These are phyloP conservation scores for Globodera ellingtonae DNA, from an alignment of 1,140 invertebrate genomes.

Conservation along the genomic window DNA sequence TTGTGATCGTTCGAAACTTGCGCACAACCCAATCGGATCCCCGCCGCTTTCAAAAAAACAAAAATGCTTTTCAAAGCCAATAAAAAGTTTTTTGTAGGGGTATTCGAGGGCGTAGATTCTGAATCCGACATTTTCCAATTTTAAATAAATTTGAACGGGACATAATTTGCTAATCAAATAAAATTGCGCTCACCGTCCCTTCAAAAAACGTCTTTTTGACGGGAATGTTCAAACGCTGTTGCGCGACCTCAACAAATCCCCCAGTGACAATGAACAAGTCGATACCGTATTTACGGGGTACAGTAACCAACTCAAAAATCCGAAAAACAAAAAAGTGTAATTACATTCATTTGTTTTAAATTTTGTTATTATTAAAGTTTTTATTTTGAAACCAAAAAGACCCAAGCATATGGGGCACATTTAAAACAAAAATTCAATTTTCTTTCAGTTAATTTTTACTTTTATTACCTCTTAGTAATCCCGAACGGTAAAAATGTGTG, in stretches of 20 bases:
- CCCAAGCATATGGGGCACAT: constrained; percentile 73
- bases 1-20: constrained; percentile 75
- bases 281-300: constrained; percentile 75
- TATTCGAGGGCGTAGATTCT: too few relatives aligned
- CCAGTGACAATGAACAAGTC: constrained; percentile 89
- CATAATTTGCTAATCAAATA: not conserved
- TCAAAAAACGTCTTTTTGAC: constrained; percentile 80
- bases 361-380: too few relatives aligned
- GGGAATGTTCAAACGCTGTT: constrained; percentile 80
- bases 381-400: constrained; percentile 78
- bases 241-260: constrained; percentile 82
- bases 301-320: constrained; percentile 77
- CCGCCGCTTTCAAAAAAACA: constrained; percentile 67
- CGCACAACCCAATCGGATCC: constrained; percentile 85
- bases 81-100: too few relatives aligned
- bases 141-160: too few relatives aligned
- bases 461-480: too few relatives aligned
- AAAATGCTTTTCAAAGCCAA: too few relatives aligned
- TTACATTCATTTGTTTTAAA: constrained; percentile 50
- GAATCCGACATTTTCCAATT: too few relatives aligned
- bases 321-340: constrained; percentile 19
- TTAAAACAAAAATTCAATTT: too few relatives aligned
- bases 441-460: constrained; percentile 75
- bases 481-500: not conserved
- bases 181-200: constrained; percentile 71